phyloP scores from a whole-genome alignment of 2,888 invertebrate genomes.

The Cheilosia vulpina region DNA sequence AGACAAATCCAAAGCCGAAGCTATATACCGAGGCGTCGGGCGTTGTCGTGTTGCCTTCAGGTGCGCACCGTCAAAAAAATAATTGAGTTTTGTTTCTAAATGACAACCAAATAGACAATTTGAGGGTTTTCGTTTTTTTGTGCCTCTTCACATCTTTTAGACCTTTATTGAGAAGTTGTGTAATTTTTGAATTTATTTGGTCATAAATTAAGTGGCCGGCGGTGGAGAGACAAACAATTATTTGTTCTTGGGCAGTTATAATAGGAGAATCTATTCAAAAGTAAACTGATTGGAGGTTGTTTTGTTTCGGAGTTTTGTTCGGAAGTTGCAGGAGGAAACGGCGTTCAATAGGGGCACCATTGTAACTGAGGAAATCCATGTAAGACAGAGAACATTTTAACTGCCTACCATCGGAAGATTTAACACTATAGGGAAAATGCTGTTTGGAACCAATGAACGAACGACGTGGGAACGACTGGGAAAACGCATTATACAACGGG shows the following conservation, averaged over 20 bases:
- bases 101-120: slow-evolving; percentile 41
- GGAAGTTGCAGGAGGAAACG: slow-evolving; percentile 32
- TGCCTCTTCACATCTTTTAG: slow-evolving; percentile 16
- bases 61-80: slow-evolving; percentile 51
- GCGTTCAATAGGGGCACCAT: not conserved
- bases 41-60: slow-evolving; percentile 2
- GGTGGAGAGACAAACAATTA: slow-evolving; percentile 40
- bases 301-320: not conserved
- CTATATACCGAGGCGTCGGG: not conserved
- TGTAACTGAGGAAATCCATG: not conserved
- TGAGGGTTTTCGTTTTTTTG: slow-evolving; percentile 4
- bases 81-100: slow-evolving; percentile 48
- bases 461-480: too few relatives aligned
- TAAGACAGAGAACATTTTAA: not conserved
- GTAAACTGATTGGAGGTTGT: slow-evolving; percentile 22
- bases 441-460: too few relatives aligned
- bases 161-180: slow-evolving; percentile 68
- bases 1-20: not conserved
- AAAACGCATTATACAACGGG: too few relatives aligned
- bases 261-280: slow-evolving; percentile 39
- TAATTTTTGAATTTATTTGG: slow-evolving; percentile 67
- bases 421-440: not conserved
- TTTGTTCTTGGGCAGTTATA: slow-evolving; percentile 43
- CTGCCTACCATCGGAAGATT: not conserved
- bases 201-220: slow-evolving; percentile 59